Conservation (phyloP, 2,113 vertebrate genomes). For the Pterocles orientalis region DNA sequence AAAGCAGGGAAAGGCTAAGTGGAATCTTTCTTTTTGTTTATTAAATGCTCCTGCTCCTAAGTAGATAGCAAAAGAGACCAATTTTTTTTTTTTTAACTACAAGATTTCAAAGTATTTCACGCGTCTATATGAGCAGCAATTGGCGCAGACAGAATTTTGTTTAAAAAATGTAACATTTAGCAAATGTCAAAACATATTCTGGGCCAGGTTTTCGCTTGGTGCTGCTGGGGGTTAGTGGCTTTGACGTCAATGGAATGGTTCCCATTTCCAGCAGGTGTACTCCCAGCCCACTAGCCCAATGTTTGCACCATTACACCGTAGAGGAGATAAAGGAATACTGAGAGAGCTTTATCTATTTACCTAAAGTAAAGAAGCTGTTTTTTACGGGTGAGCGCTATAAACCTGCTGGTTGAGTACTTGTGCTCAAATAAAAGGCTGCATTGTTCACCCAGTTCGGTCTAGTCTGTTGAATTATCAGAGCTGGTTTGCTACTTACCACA, state of each 20-base stretch:
- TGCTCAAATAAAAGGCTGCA: not conserved
- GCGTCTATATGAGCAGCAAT: not conserved
- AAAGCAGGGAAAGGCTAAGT: not conserved
- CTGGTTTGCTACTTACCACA: not conserved
- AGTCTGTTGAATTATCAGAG: not conserved
- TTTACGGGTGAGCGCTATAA: not conserved
- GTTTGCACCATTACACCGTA: not conserved
- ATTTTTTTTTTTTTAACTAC: not conserved
- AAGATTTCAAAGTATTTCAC: not conserved
- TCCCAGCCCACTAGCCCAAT: not conserved
- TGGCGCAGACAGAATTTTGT: not conserved
- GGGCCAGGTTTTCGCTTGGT: not conserved
- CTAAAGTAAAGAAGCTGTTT: not conserved
- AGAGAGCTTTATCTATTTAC: slow-evolving; percentile 38
- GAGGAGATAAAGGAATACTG: slow-evolving; percentile 9
- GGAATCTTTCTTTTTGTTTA: not conserved
- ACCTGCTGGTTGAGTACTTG: not conserved
- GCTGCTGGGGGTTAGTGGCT: not conserved
- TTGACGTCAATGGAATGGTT: not conserved
- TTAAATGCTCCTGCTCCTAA: not conserved
- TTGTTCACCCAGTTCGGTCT: not conserved
- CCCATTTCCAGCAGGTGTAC: not conserved
- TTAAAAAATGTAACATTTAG: not conserved
- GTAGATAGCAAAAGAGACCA: accelerated
- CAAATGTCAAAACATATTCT: not conserved